phyloP scores from a whole-genome alignment of 2,888 invertebrate genomes.

The Bruchidius siliquastri region DNA sequence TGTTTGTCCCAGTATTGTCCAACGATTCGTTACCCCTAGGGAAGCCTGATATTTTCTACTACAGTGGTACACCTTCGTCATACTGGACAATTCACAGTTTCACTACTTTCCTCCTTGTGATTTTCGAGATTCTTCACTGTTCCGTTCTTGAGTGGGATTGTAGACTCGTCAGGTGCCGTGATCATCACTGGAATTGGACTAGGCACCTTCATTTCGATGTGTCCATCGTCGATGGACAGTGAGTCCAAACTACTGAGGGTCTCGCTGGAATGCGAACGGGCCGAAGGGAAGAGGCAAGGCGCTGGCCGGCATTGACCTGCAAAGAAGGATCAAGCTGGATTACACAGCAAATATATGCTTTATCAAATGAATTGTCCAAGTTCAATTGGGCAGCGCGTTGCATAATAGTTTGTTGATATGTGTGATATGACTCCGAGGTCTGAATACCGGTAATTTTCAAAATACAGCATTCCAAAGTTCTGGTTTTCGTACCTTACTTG shows the following conservation, averaged over 20 bases:
- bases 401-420: too few species aligned
- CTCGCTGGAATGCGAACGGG: slow-evolving; percentile 53
- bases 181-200: slow-evolving; percentile 49
- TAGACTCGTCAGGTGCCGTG: slow-evolving; percentile 45
- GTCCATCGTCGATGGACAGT: slow-evolving; percentile 52
- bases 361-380: too few species aligned
- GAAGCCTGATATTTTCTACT: background rate
- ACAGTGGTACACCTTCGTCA: background rate
- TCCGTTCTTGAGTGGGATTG: slow-evolving; percentile 27
- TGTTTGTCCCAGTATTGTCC: background rate
- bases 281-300: slow-evolving; percentile 42
- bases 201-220: slow-evolving; percentile 48
- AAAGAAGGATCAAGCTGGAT: slow-evolving; percentile 19
- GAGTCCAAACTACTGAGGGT: slow-evolving; percentile 62
- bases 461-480: too few species aligned
- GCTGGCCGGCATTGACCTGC: slow-evolving; percentile 43
- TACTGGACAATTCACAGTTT: background rate
- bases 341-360: too few species aligned
- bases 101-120: background rate
- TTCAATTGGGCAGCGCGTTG: too few species aligned
- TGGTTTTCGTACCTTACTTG: too few species aligned
- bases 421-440: too few species aligned
- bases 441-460: too few species aligned
- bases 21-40: background rate
- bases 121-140: slow-evolving; percentile 13